Evolutionary conservation across 2,797 vertebrate species (phyloP), one percentile per base, ranked within the genome.

Genomic region (Chelon auratus): DNA sequence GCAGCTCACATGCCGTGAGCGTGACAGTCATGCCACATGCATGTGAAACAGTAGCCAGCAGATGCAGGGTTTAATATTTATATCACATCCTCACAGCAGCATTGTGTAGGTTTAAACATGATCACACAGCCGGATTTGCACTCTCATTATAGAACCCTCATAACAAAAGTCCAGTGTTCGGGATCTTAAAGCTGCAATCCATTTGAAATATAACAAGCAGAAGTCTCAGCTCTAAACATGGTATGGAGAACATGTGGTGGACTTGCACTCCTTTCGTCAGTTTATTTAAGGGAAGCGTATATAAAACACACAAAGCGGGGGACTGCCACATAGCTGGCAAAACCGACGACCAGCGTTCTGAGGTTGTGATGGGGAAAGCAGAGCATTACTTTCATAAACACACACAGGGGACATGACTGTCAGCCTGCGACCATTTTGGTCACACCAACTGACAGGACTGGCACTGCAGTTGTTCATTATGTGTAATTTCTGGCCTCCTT

Each of bases 271-370:
- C 81, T 74, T 80, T 88, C 61, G 84, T 92, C 85, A 72, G 89
- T 92, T 93, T 94, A 94, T 95, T 94, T 94, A 93, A 92, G 89
- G 91, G 91, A 89, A 81, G 83, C 68, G 43, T 88, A 86, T 91
- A 93, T 91, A 92, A 93, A 93, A 94, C 86, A 89, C 87, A 78
- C 87, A 81, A 82, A 80, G 81, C 79, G 9, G 79, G 30, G 77
- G 62, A 83, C 85, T 83, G 88, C 90, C 88, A 80, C 92, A 89
- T 84, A 81, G 85, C 87, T 92, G 93, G 89, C 87, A 77, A 80
- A 87, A 77, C 76, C 81, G 13, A 83, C 68, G 64, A 92, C 88
- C 91, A 86, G 91, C 88, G 87, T 91, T 93, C 90, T 94, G 93
- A 92, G 94, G 92, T 92, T 51, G 83, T 86, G 83, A 91, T 85